A percentile compares a stretch with the other conserved stretches of the same genome.
Conservation (phyloP, 1,140 invertebrate genomes). For the Drosophila elegans region DNA sequence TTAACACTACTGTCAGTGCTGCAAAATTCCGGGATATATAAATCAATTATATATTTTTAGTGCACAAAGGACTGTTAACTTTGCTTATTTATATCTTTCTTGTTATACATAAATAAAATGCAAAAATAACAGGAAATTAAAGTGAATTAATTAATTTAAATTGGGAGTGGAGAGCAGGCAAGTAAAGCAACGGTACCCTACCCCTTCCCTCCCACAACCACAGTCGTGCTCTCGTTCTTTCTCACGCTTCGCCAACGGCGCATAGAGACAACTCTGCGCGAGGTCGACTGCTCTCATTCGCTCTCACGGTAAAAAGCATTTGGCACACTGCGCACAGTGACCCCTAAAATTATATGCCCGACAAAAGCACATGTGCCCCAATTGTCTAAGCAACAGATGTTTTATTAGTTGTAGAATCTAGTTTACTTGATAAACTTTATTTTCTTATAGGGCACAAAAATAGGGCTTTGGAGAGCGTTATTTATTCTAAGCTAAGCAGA, state of each 20-base stretch:
- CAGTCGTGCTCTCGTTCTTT: conserved; percentile 46
- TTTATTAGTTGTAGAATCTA: too few relatives aligned
- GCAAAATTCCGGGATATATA: neutral
- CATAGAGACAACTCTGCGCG: conserved; percentile 16
- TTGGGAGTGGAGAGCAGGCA: conserved; percentile 1
- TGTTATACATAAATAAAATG: neutral
- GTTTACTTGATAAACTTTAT: too few relatives aligned
- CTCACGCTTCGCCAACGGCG: conserved; percentile 20
- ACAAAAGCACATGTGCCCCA: neutral
- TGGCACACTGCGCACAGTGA: conserved; percentile 11
- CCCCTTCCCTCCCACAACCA: too few relatives aligned
- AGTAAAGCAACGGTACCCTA: too few relatives aligned
- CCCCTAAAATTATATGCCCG: neutral
- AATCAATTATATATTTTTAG: neutral
- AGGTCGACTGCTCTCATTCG: conserved; percentile 5
- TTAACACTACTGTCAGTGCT: neutral
- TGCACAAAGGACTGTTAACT: neutral
- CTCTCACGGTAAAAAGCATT: conserved; percentile 4
- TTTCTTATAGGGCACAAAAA: too few relatives aligned
- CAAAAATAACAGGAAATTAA: neutral
- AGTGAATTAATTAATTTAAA: too few relatives aligned
- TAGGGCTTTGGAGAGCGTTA: too few relatives aligned
- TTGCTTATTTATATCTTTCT: neutral
- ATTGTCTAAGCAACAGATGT: too few relatives aligned
- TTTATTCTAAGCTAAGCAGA: too few relatives aligned